Percentiles rank a stretch among this genome's conserved stretches.
Evolutionary conservation across 1,140 invertebrate species (phyloP).

Genomic region (Mylabris phalerata): DNA sequence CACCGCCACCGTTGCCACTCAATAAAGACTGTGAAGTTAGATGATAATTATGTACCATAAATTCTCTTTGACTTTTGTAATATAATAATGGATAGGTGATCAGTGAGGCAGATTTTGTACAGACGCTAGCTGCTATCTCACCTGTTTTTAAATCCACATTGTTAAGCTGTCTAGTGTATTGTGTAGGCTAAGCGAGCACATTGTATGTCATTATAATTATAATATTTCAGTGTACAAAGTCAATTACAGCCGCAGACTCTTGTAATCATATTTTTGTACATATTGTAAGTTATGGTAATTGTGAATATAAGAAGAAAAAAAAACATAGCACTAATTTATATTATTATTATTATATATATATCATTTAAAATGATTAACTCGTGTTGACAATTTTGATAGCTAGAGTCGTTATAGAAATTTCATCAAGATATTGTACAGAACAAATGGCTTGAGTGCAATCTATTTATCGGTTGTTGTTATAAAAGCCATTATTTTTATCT

Average conservation of each 20-base stretch:
- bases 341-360: slow-evolving; percentile 26
- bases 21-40: slow-evolving; percentile 80
- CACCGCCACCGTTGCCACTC: slow-evolving; percentile 48
- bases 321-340: slow-evolving; percentile 41
- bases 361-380: slow-evolving; percentile 45
- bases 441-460: slow-evolving; percentile 43
- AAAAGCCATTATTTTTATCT: slow-evolving; percentile 34
- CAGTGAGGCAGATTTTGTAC: slow-evolving; percentile 27
- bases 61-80: slow-evolving; percentile 26
- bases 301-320: slow-evolving; percentile 41
- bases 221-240: slow-evolving; percentile 46
- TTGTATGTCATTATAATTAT: slow-evolving; percentile 24
- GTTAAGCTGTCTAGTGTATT: slow-evolving; percentile 34
- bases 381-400: slow-evolving; percentile 44
- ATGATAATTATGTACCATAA: slow-evolving; percentile 57
- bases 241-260: slow-evolving; percentile 42
- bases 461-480: slow-evolving; percentile 34
- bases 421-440: slow-evolving; percentile 38
- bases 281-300: slow-evolving; percentile 46
- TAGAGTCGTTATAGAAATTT: slow-evolving; percentile 40
- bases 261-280: slow-evolving; percentile 50
- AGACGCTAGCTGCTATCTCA: slow-evolving; percentile 28
- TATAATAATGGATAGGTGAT: slow-evolving; percentile 25
- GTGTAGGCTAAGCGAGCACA: slow-evolving; percentile 28
- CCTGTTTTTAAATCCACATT: slow-evolving; percentile 34